Conservation (phyloP, 2,113 vertebrate genomes). For the Picathartes gymnocephalus region DNA sequence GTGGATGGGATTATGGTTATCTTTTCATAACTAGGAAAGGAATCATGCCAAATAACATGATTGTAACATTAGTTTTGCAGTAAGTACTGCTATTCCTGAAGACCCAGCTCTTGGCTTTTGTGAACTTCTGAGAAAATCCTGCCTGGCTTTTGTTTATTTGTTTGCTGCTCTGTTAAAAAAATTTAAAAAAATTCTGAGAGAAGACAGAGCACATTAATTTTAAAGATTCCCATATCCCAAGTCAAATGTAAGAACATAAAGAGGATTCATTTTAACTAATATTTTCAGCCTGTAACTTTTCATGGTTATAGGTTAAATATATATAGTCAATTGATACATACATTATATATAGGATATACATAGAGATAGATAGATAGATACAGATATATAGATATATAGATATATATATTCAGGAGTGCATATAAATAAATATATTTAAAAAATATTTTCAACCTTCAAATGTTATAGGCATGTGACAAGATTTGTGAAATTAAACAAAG, state of each 20-base stretch:
- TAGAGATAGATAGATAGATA: neutral
- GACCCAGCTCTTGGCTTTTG: neutral
- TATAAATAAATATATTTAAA: neutral
- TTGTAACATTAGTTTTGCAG: neutral
- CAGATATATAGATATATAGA: neutral
- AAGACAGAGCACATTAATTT: neutral
- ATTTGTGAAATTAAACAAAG: neutral
- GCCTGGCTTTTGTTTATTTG: neutral
- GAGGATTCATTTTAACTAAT: neutral
- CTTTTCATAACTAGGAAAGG: neutral
- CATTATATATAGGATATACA: neutral
- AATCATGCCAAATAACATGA: neutral
- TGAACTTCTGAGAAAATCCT: neutral
- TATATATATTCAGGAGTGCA: neutral
- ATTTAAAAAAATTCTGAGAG: neutral
- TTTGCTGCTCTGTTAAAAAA: neutral
- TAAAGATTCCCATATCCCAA: neutral
- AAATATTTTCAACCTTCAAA: neutral
- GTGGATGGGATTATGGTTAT: conserved; percentile 13
- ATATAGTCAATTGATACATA: neutral
- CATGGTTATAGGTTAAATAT: neutral
- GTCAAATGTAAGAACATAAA: neutral
- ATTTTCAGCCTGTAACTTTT: neutral
- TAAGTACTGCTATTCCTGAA: neutral
- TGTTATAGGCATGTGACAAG: neutral